These are phyloP conservation scores for Neuroscelio doddi DNA, from an alignment of 2,888 invertebrate genomes.

Conservation along the genomic window DNA sequence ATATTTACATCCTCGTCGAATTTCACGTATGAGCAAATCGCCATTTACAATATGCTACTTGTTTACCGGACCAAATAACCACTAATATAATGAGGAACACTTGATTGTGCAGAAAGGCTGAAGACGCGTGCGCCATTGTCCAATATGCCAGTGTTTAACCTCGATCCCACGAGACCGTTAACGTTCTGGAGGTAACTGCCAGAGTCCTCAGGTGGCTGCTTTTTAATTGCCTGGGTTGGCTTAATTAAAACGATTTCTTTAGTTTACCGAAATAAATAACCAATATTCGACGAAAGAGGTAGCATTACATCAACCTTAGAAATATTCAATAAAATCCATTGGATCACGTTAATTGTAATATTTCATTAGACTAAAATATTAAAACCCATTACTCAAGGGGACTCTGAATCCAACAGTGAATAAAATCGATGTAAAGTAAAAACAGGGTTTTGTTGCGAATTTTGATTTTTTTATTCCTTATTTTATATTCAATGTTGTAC, in stretches of 20 bases:
- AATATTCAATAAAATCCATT: no score
- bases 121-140: slow-evolving; percentile 60
- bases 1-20: slow-evolving; percentile 37
- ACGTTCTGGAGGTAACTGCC: slow-evolving; percentile 16
- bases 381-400: no score
- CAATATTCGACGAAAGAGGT: no score
- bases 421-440: no score
- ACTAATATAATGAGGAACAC: slow-evolving; percentile 59
- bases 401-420: no score
- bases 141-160: slow-evolving; percentile 14
- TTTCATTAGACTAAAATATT: no score
- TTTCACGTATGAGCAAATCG: slow-evolving; percentile 41
- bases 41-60: slow-evolving; percentile 70
- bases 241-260: slow-evolving; percentile 2
- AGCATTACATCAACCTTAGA: no score
- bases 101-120: slow-evolving; percentile 62
- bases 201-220: slow-evolving; percentile 7
- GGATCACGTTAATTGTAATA: no score
- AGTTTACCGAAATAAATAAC: no score
- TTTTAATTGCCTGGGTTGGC: slow-evolving; percentile 6
- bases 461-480: no score
- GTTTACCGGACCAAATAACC: slow-evolving; percentile 63
- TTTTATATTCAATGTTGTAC: no score
- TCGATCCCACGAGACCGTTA: slow-evolving; percentile 38
- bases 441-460: no score